Base-by-base conservation (phyloP, 2,113 vertebrate species). In the Heliornis fulica region DNA sequence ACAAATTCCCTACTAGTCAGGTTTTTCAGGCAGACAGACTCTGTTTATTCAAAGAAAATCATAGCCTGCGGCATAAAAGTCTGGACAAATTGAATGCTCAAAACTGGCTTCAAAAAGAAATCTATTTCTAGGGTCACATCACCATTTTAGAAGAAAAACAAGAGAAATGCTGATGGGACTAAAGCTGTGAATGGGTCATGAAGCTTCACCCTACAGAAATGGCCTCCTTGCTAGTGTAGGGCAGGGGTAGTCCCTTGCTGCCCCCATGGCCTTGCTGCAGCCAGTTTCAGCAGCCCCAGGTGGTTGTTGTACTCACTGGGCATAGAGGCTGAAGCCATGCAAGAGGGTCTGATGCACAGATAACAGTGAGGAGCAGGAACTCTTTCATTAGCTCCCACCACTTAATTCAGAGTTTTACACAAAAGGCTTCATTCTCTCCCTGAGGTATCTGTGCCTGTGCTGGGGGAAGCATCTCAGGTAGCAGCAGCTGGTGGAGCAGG, bases 171-270 rank as follows among this genome's bases (percentile, higher is more conserved):
- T 75, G 50, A 70, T 83, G 51, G 57, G 45, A 54, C 18, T 60
- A 53, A 76, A 65, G 32, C 29, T 40, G 23, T 40, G 26, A 83
- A 70, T 19, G 38, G 18, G 29, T 40, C 64, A 51, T n/a, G 41
- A 50, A 75, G 31, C 41, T 65, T 88, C 79, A 36, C 14, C 15
- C 34, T 68, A 46, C 11, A 28, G n/a, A 46, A 41, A 60, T 3
- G 13, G 46, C 17, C 78, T 22, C 23, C 72, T 15, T 0, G 0
- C 31, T 20, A 26, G 14, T 0, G 0, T 32, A 36, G 53, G 38
- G 25, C 53, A 50, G 57, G 34, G 18, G 10, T 5, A 29, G 29
- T 25, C 40, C 15, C 23, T 2, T 2, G 23, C 34, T 25, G 8
- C 9, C n/a, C 29, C 50, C 32, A 31, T 0, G 13, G 61, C 40